Evolutionary conservation across 2,797 vertebrate species (phyloP).

Genomic region (Vireo griseus): DNA sequence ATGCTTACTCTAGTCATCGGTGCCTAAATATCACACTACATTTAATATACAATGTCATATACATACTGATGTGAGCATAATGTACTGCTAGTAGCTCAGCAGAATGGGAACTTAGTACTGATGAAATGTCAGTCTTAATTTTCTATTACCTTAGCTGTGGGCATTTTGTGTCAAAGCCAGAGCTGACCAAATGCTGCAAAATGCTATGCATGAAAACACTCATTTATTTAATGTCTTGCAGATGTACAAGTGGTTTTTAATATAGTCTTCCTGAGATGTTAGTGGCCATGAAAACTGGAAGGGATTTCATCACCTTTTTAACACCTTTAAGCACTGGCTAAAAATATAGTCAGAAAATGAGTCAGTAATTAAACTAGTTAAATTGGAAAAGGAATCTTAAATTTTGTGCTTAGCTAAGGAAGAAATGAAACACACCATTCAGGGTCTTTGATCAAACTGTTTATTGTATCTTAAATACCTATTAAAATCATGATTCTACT

Average conservation of each 20-base stretch:
- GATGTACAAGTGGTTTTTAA: not conserved
- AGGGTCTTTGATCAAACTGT: not conserved
- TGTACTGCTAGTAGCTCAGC: constrained; percentile 49
- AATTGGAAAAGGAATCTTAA: not conserved
- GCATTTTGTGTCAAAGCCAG: constrained; percentile 50
- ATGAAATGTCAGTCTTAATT: constrained; percentile 56
- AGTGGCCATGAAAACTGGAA: not conserved
- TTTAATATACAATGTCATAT: constrained; percentile 43
- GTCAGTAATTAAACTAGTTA: not conserved
- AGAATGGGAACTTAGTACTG: constrained; percentile 15
- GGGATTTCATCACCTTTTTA: not conserved
- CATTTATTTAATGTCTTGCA: not conserved
- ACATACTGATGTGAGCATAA: constrained; percentile 52
- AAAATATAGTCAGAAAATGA: not conserved
- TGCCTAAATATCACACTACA: constrained; percentile 8
- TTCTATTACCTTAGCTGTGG: constrained; percentile 41
- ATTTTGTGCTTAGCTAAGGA: not conserved
- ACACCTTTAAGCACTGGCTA: not conserved
- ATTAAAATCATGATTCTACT: not conserved
- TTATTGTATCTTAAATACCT: not conserved
- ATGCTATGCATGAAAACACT: not conserved
- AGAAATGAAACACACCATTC: not conserved
- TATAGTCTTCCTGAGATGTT: not conserved
- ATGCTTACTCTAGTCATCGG: constrained; percentile 10
- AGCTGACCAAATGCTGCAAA: not conserved